These are phyloP conservation scores for Biston betularia DNA, from an alignment of 2,888 invertebrate species.

Conservation along the genomic window DNA sequence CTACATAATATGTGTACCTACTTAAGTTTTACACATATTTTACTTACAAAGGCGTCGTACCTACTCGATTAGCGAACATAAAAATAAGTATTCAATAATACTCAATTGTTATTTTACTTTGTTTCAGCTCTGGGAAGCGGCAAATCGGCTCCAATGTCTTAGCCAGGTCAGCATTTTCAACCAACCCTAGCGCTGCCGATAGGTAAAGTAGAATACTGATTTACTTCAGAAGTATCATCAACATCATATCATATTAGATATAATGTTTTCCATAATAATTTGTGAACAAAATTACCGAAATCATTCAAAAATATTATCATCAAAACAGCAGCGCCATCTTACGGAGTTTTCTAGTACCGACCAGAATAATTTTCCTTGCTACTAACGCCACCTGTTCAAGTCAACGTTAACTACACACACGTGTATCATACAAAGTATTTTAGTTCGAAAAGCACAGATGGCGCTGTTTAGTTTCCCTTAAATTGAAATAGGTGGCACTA, in stretches of 20 bases:
- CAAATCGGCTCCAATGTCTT: slow-evolving; percentile 94
- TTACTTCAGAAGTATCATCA: not conserved
- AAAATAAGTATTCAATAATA: not conserved
- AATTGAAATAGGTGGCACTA: slow-evolving; percentile 54
- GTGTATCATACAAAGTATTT: not conserved
- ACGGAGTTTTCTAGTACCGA: slow-evolving; percentile 9
- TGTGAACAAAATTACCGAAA: not conserved
- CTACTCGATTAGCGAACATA: not conserved
- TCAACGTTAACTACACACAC: not conserved
- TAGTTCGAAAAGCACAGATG: slow-evolving; percentile 52
- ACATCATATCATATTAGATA: no score
- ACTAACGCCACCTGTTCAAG: slow-evolving; percentile 14
- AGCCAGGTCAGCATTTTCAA: slow-evolving; percentile 88
- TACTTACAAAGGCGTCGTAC: no score
- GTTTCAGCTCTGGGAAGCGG: slow-evolving; percentile 92
- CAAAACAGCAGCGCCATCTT: slow-evolving; percentile 62
- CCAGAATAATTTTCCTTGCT: not conserved
- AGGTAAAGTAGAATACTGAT: slow-evolving; percentile 14
- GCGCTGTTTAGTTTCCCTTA: slow-evolving; percentile 43
- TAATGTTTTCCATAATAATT: not conserved
- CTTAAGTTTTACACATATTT: no score
- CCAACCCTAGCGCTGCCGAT: slow-evolving; percentile 15
- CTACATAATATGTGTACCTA: no score
- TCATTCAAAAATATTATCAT: not conserved
- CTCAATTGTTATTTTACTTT: slow-evolving; percentile 43